Conservation (phyloP, 2,888 invertebrate species). For the Spialia ferax region DNA sequence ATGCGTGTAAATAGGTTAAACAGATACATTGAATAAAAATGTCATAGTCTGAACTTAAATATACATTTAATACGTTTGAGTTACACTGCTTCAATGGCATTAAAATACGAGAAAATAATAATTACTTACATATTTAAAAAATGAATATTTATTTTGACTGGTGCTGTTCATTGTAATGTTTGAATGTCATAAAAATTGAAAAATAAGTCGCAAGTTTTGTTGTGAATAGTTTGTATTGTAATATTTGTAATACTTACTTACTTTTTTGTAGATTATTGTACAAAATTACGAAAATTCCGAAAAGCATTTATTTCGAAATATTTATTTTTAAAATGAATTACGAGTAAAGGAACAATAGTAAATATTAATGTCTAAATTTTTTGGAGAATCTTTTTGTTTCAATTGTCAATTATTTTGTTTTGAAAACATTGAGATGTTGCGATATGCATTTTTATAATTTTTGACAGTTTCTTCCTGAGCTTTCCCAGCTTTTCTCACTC, state of each 20-base stretch:
- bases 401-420: background rate
- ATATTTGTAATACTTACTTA: no score
- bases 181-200: background rate
- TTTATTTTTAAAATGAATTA: conserved; percentile 9
- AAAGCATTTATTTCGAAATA: conserved; percentile 66
- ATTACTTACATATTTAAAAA: background rate
- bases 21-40: background rate
- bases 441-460: background rate
- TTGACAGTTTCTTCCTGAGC: background rate
- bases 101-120: background rate
- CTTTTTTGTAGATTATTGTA: conserved; percentile 51
- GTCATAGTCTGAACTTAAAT: background rate
- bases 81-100: no score
- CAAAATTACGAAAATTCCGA: conserved; percentile 63
- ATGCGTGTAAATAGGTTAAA: conserved; percentile 11
- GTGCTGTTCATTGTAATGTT: conserved; percentile 56
- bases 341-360: conserved; percentile 8
- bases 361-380: conserved; percentile 6
- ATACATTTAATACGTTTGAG: no score
- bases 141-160: conserved; percentile 47
- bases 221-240: conserved; percentile 51
- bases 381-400: conserved; percentile 44
- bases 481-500: background rate
- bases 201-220: conserved; percentile 43
- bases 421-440: background rate